Evolutionary conservation across 2,113 vertebrate genomes (phyloP), one percentile per base, ranked within the genome.

Genomic region (Tachysurus vachellii): DNA sequence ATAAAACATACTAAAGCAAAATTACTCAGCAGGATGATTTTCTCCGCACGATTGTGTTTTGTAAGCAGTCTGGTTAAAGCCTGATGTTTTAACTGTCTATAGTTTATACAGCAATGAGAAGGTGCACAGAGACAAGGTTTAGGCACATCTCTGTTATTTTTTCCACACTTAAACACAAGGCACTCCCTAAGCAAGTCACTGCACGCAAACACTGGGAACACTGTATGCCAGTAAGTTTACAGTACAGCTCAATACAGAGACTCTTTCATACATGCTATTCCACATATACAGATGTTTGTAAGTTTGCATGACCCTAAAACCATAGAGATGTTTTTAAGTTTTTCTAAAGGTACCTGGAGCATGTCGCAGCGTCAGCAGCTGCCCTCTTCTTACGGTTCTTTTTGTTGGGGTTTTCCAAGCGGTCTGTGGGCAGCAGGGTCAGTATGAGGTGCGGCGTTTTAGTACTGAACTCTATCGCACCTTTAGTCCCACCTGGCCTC

Each of bases 391-490:
- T 94, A 89, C 96, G 94, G 89, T 89, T 94, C 91, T 93, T 95
- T 92, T 92, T 95, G 89, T 85, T 85, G 0, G 92, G 93, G 91
- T 93, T 93, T 80, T 96, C 95, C 82, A 95, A 90, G 56, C 95
- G 90, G 90, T 95, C 95, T 0, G 94, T 94, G 80, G 95, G 96
- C 90, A 96, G 92, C 91, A 96, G 91, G 47, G 95, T 96, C 84
- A 96, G 94, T 90, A 96, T 96, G 89, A 96, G 95, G 92, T 96
- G 95, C 0, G 96, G 95, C 1, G 94, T 95, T 93, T 95, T 95
- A 91, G 93, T 94, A 92, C 94, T 95, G 88, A 95, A 95, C 66
- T 95, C 94, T 0, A 93, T 89, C 89, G 94, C 94, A 28, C 95
- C 94, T 89, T 95, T 95, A 5, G 93, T 91, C 82, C 86, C 89